Conservation (phyloP, 2,113 vertebrate genomes). For the Romanogobio albipinnatus region DNA sequence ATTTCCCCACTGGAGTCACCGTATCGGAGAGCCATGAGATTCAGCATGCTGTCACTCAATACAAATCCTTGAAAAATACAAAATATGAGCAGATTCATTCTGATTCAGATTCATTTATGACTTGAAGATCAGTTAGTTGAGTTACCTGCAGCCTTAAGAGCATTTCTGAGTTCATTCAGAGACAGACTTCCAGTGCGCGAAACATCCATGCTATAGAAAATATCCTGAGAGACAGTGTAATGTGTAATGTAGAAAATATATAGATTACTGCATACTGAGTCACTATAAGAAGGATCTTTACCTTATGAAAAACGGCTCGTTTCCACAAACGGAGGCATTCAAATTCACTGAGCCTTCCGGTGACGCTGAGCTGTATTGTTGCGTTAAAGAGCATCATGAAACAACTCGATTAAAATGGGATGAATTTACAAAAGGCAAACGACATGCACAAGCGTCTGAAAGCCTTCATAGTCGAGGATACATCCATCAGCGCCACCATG, state of each 20-base stretch:
- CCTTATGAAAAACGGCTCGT: slow-evolving; percentile 64
- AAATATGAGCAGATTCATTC: neutral
- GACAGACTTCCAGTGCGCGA: slow-evolving; percentile 67
- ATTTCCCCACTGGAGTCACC: slow-evolving; percentile 42
- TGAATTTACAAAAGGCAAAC: neutral
- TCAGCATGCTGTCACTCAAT: slow-evolving; percentile 44
- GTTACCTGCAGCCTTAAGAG: slow-evolving; percentile 38
- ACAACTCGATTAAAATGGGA: neutral
- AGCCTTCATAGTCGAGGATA: slow-evolving; percentile 65
- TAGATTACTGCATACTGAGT: too few species aligned
- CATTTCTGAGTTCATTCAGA: slow-evolving; percentile 44
- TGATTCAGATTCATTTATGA: neutral
- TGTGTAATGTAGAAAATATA: neutral
- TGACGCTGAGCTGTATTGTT: slow-evolving; percentile 65
- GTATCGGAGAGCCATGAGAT: slow-evolving; percentile 49
- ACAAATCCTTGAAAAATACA: slow-evolving; percentile 17
- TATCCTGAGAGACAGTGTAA: slow-evolving; percentile 59
- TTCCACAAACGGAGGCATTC: slow-evolving; percentile 71
- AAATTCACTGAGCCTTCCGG: slow-evolving; percentile 67
- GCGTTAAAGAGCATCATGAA: slow-evolving; percentile 57
- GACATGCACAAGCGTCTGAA: neutral
- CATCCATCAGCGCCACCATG: slow-evolving; percentile 77
- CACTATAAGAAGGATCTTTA: slow-evolving; percentile 37
- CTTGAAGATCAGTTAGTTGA: too few species aligned
- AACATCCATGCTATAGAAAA: slow-evolving; percentile 67